Evolutionary conservation across 2,797 vertebrate genomes (phyloP), one percentile per base, ranked within the genome.

Genomic region (Vireo griseus): DNA sequence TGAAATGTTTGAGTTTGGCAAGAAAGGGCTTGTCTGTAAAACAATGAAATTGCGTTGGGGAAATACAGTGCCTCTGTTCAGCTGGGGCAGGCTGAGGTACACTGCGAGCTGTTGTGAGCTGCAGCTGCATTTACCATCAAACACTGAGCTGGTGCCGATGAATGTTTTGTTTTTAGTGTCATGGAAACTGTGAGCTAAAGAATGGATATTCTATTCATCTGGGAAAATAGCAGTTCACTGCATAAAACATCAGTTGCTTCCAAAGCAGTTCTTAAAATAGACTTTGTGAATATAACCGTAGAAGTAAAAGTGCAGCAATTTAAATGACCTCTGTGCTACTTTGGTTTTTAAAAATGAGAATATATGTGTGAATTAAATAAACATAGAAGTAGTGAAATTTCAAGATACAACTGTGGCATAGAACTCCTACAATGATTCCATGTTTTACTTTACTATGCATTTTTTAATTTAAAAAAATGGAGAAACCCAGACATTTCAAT

Each of bases 91-190:
- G 85, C 82, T 76, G 89, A 96, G 95, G 94, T 96, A 96, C 92
- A 89, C 96, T 92, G 93, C 8, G 94, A 97, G 97, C 96, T 97
- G 95, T 95, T 96, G 91, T 18, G 94, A 97, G 90, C 96, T 97
- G 96, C 97, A 97, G 98, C 97, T 98, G 98, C 97, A 96, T 97
- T 98, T 97, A 96, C 97, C 97, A 97, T 98, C 97, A 98, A 94
- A 97, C 96, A 97, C 90, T 39, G 95, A 95, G 93, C 93, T 97
- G 94, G 92, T 97, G 95, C 97, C 96, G 97, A 97, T 97, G 97
- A 97, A 95, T 98, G 97, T 98, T 98, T 97, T 98, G 97, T 97
- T 98, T 98, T 97, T 97, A 98, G 97, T 98, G 98, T 98, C 98
- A 98, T 98, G 98, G 98, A 98, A 98, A 98, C 98, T 97, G 97